Percentiles rank a stretch among this genome's conserved stretches.
These are phyloP conservation scores for Schizotus pectinicornis DNA, from an alignment of 2,888 invertebrate genomes.

Conservation along the genomic window DNA sequence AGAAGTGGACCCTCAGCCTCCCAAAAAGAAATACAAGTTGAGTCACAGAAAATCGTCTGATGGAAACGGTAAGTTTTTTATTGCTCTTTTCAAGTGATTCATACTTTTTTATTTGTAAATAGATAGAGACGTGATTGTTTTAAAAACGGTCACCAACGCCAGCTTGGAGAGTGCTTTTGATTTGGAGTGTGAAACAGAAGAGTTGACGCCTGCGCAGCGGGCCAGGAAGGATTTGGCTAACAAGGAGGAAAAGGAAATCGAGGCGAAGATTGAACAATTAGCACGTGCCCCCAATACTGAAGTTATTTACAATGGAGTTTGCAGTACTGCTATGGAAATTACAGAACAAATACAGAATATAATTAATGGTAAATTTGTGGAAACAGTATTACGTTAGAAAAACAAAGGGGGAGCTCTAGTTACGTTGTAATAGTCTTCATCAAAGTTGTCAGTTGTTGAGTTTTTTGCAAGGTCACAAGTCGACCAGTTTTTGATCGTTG, in stretches of 20 bases:
- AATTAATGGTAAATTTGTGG: conserved; percentile 41
- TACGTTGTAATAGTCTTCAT: too few relatives aligned
- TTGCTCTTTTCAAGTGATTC: neutral
- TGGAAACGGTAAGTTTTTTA: conserved; percentile 46
- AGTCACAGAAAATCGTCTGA: conserved; percentile 53
- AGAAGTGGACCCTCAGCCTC: conserved; percentile 46
- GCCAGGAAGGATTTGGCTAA: conserved; percentile 68
- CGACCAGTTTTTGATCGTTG: too few relatives aligned
- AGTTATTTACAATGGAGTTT: conserved; percentile 70
- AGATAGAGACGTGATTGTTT: conserved; percentile 54
- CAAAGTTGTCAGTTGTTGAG: too few relatives aligned
- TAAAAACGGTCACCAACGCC: conserved; percentile 49
- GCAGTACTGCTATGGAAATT: conserved; percentile 69
- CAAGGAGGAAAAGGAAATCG: conserved; percentile 71
- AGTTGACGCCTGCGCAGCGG: conserved; percentile 70
- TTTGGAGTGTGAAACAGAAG: conserved; percentile 77
- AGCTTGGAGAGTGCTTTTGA: conserved; percentile 60
- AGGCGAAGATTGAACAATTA: conserved; percentile 66
- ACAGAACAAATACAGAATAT: conserved; percentile 40
- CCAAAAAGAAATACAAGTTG: conserved; percentile 54
- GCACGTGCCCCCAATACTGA: conserved; percentile 67
- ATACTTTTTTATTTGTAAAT: neutral
- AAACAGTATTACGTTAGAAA: conserved; percentile 52
- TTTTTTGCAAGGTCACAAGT: too few relatives aligned
- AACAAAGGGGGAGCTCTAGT: too few relatives aligned